These are phyloP conservation scores for Coregonus clupeaformis DNA, from an alignment of 2,113 vertebrate genomes.

Conservation along the genomic window DNA sequence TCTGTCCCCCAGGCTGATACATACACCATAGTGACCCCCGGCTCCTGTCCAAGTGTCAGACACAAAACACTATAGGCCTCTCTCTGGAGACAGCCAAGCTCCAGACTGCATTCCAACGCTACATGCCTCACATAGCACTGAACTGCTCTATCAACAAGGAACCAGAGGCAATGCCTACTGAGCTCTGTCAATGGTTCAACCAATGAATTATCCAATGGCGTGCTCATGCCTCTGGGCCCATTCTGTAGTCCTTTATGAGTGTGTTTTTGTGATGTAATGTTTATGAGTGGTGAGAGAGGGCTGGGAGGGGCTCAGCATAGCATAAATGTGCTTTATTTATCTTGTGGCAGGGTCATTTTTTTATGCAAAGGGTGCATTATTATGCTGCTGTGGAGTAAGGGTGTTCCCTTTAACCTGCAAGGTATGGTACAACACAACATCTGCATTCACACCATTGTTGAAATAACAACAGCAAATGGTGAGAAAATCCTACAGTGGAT, in stretches of 20 bases:
- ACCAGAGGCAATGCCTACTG: conserved; percentile 13
- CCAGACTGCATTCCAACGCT: conserved; percentile 63
- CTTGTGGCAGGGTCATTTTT: conserved; percentile 14
- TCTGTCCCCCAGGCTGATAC: not conserved
- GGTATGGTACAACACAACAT: not conserved
- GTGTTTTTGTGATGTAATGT: conserved; percentile 14
- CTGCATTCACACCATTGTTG: not conserved
- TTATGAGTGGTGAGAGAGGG: not conserved
- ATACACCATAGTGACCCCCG: conserved; percentile 11
- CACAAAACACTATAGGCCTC: conserved; percentile 34
- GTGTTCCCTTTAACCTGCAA: not conserved
- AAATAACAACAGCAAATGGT: not conserved
- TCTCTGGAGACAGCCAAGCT: conserved; percentile 48
- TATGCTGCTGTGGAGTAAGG: not conserved
- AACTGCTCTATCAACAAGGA: conserved; percentile 59
- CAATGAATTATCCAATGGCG: not conserved
- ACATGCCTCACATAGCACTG: conserved; percentile 45
- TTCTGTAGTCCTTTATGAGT: conserved; percentile 8
- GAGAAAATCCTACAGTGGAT: not conserved
- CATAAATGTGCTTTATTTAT: conserved; percentile 44
- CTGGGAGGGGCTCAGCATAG: conserved; percentile 4
- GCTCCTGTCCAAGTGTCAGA: conserved; percentile 38
- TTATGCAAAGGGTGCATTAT: not conserved
- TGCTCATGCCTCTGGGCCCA: conserved; percentile 19
- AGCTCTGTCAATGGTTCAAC: conserved; percentile 26